Evolutionary conservation across 2,888 invertebrate species (phyloP), one percentile per base, ranked within the genome.

Genomic region (Drosophila lacicola): DNA sequence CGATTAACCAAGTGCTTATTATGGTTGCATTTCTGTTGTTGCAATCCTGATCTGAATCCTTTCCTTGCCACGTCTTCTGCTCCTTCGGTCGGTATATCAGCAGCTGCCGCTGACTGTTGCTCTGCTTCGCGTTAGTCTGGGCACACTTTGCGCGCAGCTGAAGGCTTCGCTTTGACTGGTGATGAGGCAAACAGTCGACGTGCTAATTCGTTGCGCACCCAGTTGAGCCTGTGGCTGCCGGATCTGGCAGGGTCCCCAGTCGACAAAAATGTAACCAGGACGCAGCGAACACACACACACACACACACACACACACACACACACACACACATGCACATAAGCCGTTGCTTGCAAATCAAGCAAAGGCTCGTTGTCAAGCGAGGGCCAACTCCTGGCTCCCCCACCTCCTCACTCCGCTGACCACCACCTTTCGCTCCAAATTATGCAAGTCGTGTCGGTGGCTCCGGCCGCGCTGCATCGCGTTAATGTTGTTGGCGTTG

Each of bases 401-500:
- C 17, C 3, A 11, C 3, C 37, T 0, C 14, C 50, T 29, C 29
- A 29, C 8, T 29, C 29, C 8, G 8, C 29, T 29, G 29, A 29
- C 50, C 17, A 42, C 41, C 54, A 8, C 34, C 9, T 45, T 44
- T 44, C n/a, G 25, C 37, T 2, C 33, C 54, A 75, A 83, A 73
- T 82, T 80, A 82, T 82, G 79, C 79, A 79, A 82, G 83, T 82
- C 66, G 77, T 79, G 68, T 71, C 70, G 75, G 79, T 67, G 46
- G 75, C 66, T 51, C 51, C 47, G 60, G 50, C 37, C 21, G 54
- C 60, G 61, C 73, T 57, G 64, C 71, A 69, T 41, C 81, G 67
- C 73, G 82, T 87, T 83, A 89, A 89, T 83, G 88, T 81, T 89
- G 86, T 74, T 67, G 80, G 79, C 55, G 78, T 61, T 76, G 76